Base-by-base conservation (phyloP, 2,113 vertebrate genomes). In the Panthera tigris region DNA sequence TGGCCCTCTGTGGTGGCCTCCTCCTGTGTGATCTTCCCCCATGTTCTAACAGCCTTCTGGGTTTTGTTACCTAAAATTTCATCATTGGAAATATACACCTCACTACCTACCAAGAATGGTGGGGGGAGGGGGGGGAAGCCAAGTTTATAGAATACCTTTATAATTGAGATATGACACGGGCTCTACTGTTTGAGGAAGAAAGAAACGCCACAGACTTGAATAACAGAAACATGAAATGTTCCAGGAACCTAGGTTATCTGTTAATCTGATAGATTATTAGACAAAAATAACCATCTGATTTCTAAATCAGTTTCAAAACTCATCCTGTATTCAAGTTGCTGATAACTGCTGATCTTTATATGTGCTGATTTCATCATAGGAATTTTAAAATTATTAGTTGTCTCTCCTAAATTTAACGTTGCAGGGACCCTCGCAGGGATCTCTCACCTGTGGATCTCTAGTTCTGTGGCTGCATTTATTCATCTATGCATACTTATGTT, bases 241-340 rank as follows among this genome's bases (percentile, higher is more conserved):
- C 18, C 4, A 85, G 41, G 15, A 5, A 52, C 2, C 23, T 61
- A 65, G 31, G 4, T 10, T 71, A 57, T 52, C n/a, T 71, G 23
- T 41, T 81, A 76, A 79, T 45, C 29, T 36, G 68, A 36, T 80
- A 73, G 41, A 48, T 48, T 78, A 31, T 48, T 29, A 52, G 36
- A 57, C 68, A 95, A 88, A 82, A 80, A 50, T 31, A 69, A 48
- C 74, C 0, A 83, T 55, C 71, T 86, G n/a, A 82, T 81, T 96
- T 73, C 91, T 87, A 79, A 94, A 89, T 79, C 11, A 36, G 1
- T 80, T 86, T 97, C n/a, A 91, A 39, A 92, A 65, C 5, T 94
- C 11, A 91, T 55, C 7, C 3, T 61, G 4, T 57, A 69, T 71
- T 71, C 68, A 80, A 82, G 89, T 91, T 85, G 8, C 50, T 78